Conservation (phyloP, 2,113 vertebrate genomes). For the Hyla sarda region DNA sequence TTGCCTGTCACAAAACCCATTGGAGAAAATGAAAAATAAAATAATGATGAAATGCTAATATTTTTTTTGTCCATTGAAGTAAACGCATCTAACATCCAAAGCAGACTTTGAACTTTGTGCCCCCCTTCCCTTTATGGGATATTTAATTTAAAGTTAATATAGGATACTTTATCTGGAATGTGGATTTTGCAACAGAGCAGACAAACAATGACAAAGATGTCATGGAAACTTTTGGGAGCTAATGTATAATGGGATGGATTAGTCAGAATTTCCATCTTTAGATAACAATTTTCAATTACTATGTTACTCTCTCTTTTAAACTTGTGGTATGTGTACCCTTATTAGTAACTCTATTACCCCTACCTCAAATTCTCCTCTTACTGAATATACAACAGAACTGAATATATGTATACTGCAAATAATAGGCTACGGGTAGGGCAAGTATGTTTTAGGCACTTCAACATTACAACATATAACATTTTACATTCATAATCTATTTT, state of each 20-base stretch:
- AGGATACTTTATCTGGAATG: constrained; percentile 39
- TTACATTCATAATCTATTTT: too few relatives aligned
- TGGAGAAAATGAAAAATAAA: constrained; percentile 27
- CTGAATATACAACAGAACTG: neutral
- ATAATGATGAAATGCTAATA: neutral
- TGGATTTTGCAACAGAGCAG: constrained; percentile 18
- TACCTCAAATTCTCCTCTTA: neutral
- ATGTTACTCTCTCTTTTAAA: neutral
- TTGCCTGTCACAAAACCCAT: constrained; percentile 15
- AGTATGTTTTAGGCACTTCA: neutral
- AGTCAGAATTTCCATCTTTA: constrained; percentile 14
- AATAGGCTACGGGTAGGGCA: neutral
- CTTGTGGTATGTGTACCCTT: neutral
- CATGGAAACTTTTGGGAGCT: constrained; percentile 26
- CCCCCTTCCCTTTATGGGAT: constrained; percentile 12
- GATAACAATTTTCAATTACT: constrained; percentile 4
- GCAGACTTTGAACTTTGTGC: neutral
- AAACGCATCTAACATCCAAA: neutral
- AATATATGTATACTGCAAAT: neutral
- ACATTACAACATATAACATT: neutral
- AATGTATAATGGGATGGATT: constrained; percentile 19
- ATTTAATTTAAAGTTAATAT: constrained; percentile 34
- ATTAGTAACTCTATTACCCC: neutral
- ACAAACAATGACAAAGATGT: constrained; percentile 33
- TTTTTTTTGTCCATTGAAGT: neutral